These are phyloP conservation scores for Hetaerina americana DNA, from an alignment of 1,140 invertebrate species.

Conservation along the genomic window DNA sequence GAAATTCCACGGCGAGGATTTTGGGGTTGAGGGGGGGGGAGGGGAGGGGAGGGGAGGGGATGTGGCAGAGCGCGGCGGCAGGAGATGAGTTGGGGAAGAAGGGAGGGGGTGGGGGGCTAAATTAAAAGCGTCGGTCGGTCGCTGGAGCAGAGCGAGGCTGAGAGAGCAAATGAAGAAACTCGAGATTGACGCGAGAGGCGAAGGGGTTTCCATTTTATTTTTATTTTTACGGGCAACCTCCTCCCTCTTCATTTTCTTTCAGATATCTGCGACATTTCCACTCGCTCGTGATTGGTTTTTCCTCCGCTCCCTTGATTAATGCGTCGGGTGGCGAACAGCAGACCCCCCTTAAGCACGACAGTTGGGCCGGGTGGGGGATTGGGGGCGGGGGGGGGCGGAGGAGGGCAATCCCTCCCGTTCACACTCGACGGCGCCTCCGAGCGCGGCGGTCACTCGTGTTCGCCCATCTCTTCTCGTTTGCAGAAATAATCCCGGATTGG, in stretches of 20 bases:
- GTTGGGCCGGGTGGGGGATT: too few relatives aligned
- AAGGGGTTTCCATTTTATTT: neutral
- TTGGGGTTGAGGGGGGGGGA: neutral
- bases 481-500: too few relatives aligned
- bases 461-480: too few relatives aligned
- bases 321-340: too few relatives aligned
- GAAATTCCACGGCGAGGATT: neutral
- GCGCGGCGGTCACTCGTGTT: too few relatives aligned
- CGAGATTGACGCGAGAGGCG: neutral
- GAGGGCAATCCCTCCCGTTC: too few relatives aligned
- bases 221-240: too few relatives aligned
- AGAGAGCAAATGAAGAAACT: neutral
- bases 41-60: neutral
- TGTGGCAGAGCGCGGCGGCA: neutral
- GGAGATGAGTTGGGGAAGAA: neutral
- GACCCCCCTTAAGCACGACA: too few relatives aligned
- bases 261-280: neutral
- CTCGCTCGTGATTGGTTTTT: neutral
- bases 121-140: too few relatives aligned
- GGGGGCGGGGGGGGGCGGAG: too few relatives aligned
- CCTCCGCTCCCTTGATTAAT: neutral
- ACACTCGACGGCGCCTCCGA: too few relatives aligned
- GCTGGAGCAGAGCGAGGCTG: neutral
- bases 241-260: too few relatives aligned
- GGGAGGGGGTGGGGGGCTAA: neutral